Base-by-base conservation (phyloP, 2,113 vertebrate genomes). In the Ammodytes dubius region DNA sequence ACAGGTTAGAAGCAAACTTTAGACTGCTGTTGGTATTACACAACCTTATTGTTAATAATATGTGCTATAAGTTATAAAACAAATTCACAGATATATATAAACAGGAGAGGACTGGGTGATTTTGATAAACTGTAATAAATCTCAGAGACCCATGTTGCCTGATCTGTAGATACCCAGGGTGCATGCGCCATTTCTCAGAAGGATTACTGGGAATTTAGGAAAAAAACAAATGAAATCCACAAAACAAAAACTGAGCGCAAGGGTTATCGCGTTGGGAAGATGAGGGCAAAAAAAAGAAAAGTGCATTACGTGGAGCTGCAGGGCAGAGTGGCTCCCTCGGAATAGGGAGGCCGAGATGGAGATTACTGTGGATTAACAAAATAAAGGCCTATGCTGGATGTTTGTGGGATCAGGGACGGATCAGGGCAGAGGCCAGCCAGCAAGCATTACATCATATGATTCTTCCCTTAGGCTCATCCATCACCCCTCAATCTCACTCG, bases 291-390 rank as follows among this genome's bases (percentile, higher is more conserved):
- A 85, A 83, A 70, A 47, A 1, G 9, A 54, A 76, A 19, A 63
- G 56, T 50, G 69, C 77, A 67, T 0, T 52, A 59, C 54, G 70
- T 47, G 79, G 65, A 83, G 84, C 79, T 65, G 74, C 63, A 73
- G 53, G 64, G 40, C 64, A 17, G 67, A 76, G 57, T 63, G 39
- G 74, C 85, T 64, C 71, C 68, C 75, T 85, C 69, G 0, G 67
- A 74, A 74, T 40, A 54, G 69, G 74, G 83, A 15, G 53, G 71
- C 71, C 13, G 60, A 71, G 70, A 57, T 70, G 82, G 83, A 91
- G 94, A 94, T 94, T 94, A 93, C 72, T 78, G 69, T 82, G 90
- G 93, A 95, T 95, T 94, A 93, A 88, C 88, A 86, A 77, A 75
- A 67, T 84, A 83, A 83, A 89, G 78, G 87, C 89, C 40, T 52